A percentile compares a stretch with the other conserved stretches of the same genome.
Conservation (phyloP, 2,797 vertebrate species). For the Cephalopachus bancanus region DNA sequence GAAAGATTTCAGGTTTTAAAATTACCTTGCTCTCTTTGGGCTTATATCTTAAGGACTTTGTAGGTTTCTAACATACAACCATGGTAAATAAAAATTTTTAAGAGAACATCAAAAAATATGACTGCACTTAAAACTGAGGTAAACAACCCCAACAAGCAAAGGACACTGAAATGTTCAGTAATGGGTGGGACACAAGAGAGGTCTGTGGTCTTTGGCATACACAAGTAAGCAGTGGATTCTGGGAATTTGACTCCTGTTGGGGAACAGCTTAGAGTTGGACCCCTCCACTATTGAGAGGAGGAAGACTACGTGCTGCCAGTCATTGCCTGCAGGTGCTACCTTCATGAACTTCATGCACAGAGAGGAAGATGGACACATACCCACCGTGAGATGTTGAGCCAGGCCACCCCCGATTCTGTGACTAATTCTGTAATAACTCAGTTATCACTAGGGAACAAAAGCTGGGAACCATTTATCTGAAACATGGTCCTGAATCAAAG, state of each 20-base stretch:
- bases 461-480: not conserved
- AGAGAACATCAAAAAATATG: slow-evolving; percentile 29
- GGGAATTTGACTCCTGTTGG: not conserved
- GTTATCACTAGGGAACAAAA: not conserved
- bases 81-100: slow-evolving; percentile 20
- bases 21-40: not conserved
- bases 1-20: slow-evolving; percentile 25
- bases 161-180: not conserved
- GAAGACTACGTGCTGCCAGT: not conserved
- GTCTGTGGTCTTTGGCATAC: not conserved
- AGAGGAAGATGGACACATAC: not conserved
- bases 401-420: not conserved
- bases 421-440: not conserved
- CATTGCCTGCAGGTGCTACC: not conserved
- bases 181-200: not conserved
- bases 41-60: slow-evolving; percentile 19
- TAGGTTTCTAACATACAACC: slow-evolving; percentile 40
- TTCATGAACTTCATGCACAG: not conserved
- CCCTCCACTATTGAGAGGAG: not conserved
- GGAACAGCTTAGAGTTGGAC: not conserved
- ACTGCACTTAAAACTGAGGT: not conserved
- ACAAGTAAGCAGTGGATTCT: not conserved
- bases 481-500: not conserved
- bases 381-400: not conserved
- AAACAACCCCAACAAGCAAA: slow-evolving; percentile 26